Evolutionary conservation across 2,888 invertebrate genomes (phyloP).

Genomic region (Metacarcinus magister): DNA sequence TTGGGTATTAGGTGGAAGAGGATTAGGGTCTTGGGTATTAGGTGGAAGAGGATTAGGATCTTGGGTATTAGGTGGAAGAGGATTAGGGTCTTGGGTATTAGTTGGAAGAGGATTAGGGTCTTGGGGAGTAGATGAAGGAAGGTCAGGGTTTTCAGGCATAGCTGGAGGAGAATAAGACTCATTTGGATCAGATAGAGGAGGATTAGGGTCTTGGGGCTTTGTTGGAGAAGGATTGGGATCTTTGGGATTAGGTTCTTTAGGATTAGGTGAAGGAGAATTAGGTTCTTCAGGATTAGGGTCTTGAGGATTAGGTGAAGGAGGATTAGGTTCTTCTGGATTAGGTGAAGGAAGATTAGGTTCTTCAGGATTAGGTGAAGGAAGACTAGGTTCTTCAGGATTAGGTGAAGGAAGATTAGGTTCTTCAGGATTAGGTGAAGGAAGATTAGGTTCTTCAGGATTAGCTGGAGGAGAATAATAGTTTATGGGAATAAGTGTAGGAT

Average conservation of each 20-base stretch:
- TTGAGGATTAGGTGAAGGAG: background rate
- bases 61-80: background rate
- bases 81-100: background rate
- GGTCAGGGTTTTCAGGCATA: background rate
- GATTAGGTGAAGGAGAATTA: background rate
- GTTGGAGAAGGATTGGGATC: too few species aligned
- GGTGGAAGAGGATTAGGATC: background rate
- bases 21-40: background rate
- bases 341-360: too few species aligned
- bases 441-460: too few species aligned
- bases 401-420: too few species aligned
- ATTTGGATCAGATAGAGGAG: background rate
- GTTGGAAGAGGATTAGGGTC: background rate
- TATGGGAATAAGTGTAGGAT: too few species aligned
- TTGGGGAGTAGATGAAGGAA: background rate
- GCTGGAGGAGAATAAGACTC: background rate
- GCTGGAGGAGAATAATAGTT: too few species aligned
- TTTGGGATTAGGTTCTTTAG: too few species aligned
- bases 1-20: too few species aligned
- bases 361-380: too few species aligned
- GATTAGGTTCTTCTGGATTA: background rate
- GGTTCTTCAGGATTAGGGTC: background rate
- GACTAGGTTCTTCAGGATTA: too few species aligned
- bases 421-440: too few species aligned
- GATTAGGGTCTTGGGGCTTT: background rate